Conservation (phyloP, 2,888 invertebrate genomes). For the Pristionchus arcanus region DNA sequence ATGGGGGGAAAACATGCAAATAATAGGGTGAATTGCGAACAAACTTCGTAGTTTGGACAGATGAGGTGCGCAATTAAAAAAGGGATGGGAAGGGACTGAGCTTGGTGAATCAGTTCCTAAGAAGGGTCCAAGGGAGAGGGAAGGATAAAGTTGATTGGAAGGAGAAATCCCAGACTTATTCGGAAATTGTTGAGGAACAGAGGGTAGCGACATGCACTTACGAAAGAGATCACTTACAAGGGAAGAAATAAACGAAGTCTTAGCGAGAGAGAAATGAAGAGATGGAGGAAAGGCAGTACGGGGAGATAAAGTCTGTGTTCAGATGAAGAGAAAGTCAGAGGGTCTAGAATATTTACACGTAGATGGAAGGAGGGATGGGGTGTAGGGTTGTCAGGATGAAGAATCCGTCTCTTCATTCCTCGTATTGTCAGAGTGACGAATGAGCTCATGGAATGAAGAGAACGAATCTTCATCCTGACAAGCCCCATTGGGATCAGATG, state of each 20-base stretch:
- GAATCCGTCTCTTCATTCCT: no score
- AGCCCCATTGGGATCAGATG: not conserved
- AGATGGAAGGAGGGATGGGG: not conserved
- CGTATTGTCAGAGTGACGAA: no score
- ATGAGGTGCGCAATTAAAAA: not conserved
- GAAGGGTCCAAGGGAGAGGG: not conserved
- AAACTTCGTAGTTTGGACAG: not conserved
- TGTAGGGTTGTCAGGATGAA: no score
- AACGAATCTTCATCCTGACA: no score
- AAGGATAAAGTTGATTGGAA: not conserved
- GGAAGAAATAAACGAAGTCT: not conserved
- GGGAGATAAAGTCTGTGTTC: not conserved
- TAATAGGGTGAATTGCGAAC: not conserved
- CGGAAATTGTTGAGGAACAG: constrained; percentile 41
- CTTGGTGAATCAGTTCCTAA: constrained; percentile 23
- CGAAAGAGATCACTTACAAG: constrained; percentile 8
- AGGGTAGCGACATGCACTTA: constrained; percentile 22
- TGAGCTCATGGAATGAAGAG: no score
- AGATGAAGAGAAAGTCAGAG: not conserved
- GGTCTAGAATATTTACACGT: constrained; percentile 9
- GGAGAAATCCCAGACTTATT: not conserved
- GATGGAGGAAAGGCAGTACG: constrained; percentile 8
- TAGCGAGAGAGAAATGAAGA: not conserved
- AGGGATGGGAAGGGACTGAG: not conserved
- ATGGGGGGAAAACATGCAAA: not conserved